Percentiles rank a stretch among this genome's conserved stretches.
phyloP scores from a whole-genome alignment of 2,797 vertebrate species.

The Anisognathus igniventris region DNA sequence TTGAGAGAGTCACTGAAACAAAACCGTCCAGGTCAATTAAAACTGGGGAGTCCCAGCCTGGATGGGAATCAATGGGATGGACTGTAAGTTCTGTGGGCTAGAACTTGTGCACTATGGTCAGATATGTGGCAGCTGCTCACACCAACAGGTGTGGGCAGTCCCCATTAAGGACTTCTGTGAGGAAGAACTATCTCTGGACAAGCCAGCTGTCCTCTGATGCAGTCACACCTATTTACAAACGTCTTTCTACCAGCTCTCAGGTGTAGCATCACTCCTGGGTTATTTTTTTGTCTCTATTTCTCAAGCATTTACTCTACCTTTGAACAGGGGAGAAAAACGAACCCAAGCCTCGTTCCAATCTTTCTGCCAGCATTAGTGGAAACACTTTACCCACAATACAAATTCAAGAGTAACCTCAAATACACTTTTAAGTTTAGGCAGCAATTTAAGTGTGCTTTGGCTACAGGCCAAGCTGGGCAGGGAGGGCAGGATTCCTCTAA shows the following conservation, averaged over 20 bases:
- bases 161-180: background rate
- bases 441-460: background rate
- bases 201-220: background rate
- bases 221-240: background rate
- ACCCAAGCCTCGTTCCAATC: fast-evolving
- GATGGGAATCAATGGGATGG: background rate
- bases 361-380: background rate
- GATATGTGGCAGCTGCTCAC: background rate
- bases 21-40: background rate
- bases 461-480: background rate
- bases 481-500: background rate
- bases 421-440: background rate
- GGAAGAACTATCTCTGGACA: background rate
- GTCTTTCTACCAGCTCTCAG: background rate
- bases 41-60: background rate
- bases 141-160: fast-evolving
- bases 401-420: background rate
- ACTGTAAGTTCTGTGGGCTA: background rate
- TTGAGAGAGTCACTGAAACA: background rate
- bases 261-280: background rate
- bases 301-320: background rate
- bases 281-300: background rate
- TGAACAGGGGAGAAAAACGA: background rate
- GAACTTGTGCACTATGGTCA: background rate
- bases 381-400: background rate